phyloP scores from a whole-genome alignment of 2,888 invertebrate species.

The Pandemis cinnamomeana region DNA sequence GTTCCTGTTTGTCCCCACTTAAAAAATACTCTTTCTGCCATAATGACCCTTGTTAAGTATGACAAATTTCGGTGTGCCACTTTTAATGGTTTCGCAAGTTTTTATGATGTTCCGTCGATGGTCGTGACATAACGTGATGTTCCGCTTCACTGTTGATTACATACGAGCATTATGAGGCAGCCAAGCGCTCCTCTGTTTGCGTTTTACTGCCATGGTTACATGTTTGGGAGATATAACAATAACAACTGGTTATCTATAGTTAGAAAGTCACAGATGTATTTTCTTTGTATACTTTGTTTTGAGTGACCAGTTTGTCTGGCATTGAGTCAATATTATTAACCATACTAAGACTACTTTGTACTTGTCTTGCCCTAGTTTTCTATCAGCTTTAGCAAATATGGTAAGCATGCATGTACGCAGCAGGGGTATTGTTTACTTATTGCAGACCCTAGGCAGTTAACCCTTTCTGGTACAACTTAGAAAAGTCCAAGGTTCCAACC shows the following conservation, averaged over 20 bases:
- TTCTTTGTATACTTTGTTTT: neutral
- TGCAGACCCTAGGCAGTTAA: too few species aligned
- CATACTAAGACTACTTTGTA: too few species aligned
- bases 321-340: neutral
- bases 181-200: conserved; percentile 12
- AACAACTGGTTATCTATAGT: neutral
- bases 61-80: conserved; percentile 53
- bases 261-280: neutral
- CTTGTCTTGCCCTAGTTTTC: neutral
- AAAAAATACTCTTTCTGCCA: neutral
- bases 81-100: conserved; percentile 59
- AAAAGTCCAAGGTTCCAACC: too few species aligned
- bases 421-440: too few species aligned
- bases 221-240: neutral
- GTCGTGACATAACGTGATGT: conserved; percentile 51
- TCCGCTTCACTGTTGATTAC: conserved; percentile 35
- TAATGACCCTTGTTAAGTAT: conserved; percentile 1
- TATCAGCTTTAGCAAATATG: neutral
- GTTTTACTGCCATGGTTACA: conserved; percentile 28
- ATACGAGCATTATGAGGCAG: conserved; percentile 16
- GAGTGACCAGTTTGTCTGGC: neutral
- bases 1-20: neutral
- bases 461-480: too few species aligned
- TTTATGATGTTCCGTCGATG: conserved; percentile 36
- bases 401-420: too few species aligned